A percentile compares a stretch with the other conserved stretches of the same genome.
Conservation (phyloP, 1,140 invertebrate genomes). For the Ylistrum balloti region DNA sequence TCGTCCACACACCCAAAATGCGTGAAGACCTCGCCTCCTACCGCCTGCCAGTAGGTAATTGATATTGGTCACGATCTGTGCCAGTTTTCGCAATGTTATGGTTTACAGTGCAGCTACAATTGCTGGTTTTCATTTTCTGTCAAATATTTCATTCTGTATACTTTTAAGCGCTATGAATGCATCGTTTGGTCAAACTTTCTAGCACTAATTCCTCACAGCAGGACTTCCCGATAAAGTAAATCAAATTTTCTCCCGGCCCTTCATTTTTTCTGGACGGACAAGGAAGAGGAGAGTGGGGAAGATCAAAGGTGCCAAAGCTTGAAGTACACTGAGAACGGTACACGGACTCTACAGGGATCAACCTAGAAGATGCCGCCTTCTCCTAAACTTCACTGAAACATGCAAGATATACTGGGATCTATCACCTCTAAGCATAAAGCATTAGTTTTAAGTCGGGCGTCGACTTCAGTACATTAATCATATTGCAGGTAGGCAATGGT, state of each 20-base stretch:
- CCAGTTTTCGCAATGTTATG: not conserved
- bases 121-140: not conserved
- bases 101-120: not conserved
- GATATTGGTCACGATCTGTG: not conserved
- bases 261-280: not conserved
- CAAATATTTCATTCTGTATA: not conserved
- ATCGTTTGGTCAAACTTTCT: constrained; percentile 20
- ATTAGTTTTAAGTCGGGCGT: not conserved
- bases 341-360: not conserved
- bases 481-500: not conserved
- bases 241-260: not conserved
- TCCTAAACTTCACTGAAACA: not conserved
- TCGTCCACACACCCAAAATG: too few relatives aligned
- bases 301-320: not conserved
- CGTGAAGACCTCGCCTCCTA: too few relatives aligned
- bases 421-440: not conserved
- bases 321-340: not conserved
- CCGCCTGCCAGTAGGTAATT: not conserved
- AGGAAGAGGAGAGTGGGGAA: not conserved
- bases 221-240: not conserved
- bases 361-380: not conserved
- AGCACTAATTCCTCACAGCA: constrained; percentile 26
- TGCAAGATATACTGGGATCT: not conserved
- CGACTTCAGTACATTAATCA: not conserved
- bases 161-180: not conserved